These are phyloP conservation scores for Drosophila kanapiae DNA, from an alignment of 1,140 invertebrate genomes.

Conservation along the genomic window DNA sequence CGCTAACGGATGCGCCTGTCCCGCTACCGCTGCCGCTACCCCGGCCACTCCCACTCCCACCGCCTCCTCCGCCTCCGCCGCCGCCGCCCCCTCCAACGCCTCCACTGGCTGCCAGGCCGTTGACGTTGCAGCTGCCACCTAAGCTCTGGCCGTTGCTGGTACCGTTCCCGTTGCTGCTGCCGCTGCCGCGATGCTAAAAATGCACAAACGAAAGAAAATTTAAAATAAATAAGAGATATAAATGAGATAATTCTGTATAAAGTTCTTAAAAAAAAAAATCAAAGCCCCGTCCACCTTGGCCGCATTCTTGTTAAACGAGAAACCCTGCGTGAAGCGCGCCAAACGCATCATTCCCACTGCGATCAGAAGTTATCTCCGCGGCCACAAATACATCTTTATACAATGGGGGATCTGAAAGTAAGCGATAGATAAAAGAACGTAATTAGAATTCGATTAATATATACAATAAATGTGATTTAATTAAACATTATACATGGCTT, in stretches of 20 bases:
- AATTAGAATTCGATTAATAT: not conserved
- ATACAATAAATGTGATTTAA: not conserved
- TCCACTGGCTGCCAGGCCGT: constrained; percentile 72
- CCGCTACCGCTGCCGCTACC: constrained; percentile 26
- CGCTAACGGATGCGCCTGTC: constrained; percentile 21
- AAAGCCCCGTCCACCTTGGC: constrained; percentile 52
- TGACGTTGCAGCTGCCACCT: constrained; percentile 58
- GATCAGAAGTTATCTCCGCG: constrained; percentile 29
- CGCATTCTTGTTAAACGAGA: constrained; percentile 71
- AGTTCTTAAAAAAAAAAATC: not conserved
- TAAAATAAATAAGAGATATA: not conserved
- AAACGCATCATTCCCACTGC: constrained; percentile 75
- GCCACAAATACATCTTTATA: constrained; percentile 22
- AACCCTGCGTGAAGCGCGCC: constrained; percentile 73
- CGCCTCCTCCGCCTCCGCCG: constrained; percentile 32
- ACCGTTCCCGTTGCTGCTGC: constrained; percentile 48
- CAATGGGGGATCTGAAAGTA: constrained; percentile 22
- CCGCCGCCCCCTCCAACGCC: constrained; percentile 50
- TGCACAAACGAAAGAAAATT: not conserved
- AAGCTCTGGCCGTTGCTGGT: constrained; percentile 46
- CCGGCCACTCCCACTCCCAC: constrained; percentile 18
- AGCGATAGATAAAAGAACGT: not conserved
- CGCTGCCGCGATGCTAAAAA: constrained; percentile 68
- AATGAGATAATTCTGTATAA: not conserved
- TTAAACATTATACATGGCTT: too few species aligned